Percentiles rank a stretch among this genome's conserved stretches.
Conservation (phyloP, 2,113 vertebrate genomes). For the Mirounga angustirostris region DNA sequence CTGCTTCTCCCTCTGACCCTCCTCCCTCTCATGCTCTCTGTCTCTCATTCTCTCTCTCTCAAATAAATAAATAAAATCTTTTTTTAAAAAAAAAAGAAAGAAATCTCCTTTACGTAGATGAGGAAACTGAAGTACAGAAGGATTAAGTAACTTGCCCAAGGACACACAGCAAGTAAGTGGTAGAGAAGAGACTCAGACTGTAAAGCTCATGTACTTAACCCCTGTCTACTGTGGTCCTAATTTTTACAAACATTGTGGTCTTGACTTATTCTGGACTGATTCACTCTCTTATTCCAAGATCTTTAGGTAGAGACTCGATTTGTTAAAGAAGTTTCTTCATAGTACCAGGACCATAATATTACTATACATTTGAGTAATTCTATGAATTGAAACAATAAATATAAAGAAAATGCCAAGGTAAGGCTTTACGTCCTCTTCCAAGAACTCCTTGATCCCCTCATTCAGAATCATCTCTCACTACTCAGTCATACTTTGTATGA, state of each 20-base stretch:
- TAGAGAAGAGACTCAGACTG: neutral
- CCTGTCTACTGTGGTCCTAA: neutral
- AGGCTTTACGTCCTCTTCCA: neutral
- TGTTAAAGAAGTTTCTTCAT: neutral
- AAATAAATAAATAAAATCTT: too few relatives aligned
- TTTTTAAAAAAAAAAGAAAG: too few relatives aligned
- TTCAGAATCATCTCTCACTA: neutral
- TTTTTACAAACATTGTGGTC: neutral
- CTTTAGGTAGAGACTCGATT: neutral
- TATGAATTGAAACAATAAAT: neutral
- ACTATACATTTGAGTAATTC: neutral
- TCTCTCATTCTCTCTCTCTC: too few relatives aligned
- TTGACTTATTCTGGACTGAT: neutral
- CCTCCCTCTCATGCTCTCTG: too few relatives aligned
- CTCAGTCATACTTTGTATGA: neutral
- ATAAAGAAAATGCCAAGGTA: neutral
- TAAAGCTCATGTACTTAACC: neutral
- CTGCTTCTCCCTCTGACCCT: too few relatives aligned
- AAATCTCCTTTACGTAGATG: neutral
- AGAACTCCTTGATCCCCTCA: neutral
- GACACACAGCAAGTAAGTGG: neutral
- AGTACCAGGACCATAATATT: neutral
- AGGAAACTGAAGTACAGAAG: neutral
- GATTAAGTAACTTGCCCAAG: neutral
- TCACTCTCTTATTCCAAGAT: neutral